Evolutionary conservation across 2,113 vertebrate genomes (phyloP).

Genomic region (Lycaon pictus): DNA sequence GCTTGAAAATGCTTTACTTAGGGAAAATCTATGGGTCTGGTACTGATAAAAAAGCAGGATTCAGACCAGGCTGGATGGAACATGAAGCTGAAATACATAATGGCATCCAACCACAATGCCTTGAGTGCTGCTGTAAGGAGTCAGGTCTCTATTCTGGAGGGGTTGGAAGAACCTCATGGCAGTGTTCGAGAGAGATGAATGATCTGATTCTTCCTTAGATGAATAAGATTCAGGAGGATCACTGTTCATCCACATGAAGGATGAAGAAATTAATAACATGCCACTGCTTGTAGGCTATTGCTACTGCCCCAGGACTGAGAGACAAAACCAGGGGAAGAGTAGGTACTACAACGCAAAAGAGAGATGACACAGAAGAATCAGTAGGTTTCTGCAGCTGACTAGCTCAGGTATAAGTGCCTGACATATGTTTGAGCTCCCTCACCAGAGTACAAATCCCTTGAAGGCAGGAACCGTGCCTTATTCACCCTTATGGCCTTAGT

Average conservation of each 20-base stretch:
- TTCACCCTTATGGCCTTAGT: not conserved
- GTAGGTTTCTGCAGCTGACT: not conserved
- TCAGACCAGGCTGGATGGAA: not conserved
- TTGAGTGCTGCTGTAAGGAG: not conserved
- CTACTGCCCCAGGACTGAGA: not conserved
- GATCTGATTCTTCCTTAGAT: not conserved
- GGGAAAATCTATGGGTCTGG: not conserved
- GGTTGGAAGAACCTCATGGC: not conserved
- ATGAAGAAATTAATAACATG: not conserved
- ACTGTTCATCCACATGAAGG: not conserved
- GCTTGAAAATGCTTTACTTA: slow-evolving; percentile 38
- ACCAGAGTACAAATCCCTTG: slow-evolving; percentile 5
- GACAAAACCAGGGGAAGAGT: not conserved
- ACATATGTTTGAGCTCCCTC: not conserved
- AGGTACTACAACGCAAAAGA: not conserved
- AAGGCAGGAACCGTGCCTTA: not conserved
- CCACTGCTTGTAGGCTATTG: not conserved
- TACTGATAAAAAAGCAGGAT: not conserved
- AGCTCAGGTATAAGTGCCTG: not conserved
- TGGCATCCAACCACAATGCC: not conserved
- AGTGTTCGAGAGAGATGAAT: not conserved
- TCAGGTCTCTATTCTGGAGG: not conserved
- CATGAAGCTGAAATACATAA: not conserved
- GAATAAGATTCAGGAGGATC: not conserved
- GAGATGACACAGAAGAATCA: not conserved